phyloP scores from a whole-genome alignment of 1,140 invertebrate genomes.

The Brachionus asplanchnoidis region DNA sequence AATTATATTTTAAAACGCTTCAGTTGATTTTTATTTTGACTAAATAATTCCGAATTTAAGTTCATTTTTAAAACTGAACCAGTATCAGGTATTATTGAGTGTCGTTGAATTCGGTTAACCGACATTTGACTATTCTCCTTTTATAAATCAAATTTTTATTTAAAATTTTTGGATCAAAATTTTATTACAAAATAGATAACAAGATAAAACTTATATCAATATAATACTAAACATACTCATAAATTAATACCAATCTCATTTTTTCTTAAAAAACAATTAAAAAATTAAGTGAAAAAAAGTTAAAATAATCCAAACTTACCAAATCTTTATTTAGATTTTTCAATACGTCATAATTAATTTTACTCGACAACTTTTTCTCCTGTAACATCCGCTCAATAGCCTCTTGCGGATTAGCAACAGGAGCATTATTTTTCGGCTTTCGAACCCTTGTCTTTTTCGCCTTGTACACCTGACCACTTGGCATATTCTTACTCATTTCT shows the following conservation, averaged over 20 bases:
- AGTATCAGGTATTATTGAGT: too few species aligned
- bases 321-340: conserved; percentile 66
- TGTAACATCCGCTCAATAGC: conserved; percentile 89
- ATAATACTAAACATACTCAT: too few species aligned
- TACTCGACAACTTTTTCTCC: conserved; percentile 87
- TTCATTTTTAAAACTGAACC: too few species aligned
- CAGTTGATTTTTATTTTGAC: too few species aligned
- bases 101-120: too few species aligned
- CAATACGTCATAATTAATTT: conserved; percentile 95
- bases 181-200: too few species aligned
- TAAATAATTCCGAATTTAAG: too few species aligned
- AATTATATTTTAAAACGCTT: too few species aligned
- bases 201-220: too few species aligned
- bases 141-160: too few species aligned
- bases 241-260: background rate
- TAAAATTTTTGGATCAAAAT: too few species aligned
- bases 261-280: background rate
- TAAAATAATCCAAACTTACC: background rate
- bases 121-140: too few species aligned
- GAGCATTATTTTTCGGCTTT: conserved; percentile 38
- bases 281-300: background rate
- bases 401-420: conserved; percentile 74
- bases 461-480: background rate
- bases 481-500: conserved; percentile 20
- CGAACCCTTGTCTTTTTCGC: conserved; percentile 1